A percentile compares a stretch with the other conserved stretches of the same genome.
These are phyloP conservation scores for Eupithecia centaureata DNA, from an alignment of 2,888 invertebrate species.

Conservation along the genomic window DNA sequence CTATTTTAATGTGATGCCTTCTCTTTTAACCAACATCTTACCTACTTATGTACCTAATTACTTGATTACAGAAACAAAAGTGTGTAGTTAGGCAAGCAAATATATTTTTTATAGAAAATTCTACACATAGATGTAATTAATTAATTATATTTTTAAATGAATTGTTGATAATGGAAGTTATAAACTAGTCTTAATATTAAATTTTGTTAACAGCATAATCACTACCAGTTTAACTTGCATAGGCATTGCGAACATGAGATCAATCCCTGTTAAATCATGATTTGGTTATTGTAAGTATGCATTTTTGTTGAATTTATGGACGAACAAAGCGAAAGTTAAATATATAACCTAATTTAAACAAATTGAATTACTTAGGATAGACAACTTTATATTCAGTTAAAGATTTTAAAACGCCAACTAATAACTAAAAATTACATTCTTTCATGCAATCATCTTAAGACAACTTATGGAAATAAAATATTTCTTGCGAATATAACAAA, in stretches of 20 bases:
- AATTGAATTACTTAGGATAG: neutral
- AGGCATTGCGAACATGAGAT: slow-evolving; percentile 27
- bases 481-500: slow-evolving; percentile 2
- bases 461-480: neutral
- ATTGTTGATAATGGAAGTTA: neutral
- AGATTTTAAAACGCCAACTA: neutral
- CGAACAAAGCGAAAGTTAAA: neutral
- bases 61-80: neutral
- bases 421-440: neutral
- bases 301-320: neutral
- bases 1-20: neutral
- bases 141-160: neutral
- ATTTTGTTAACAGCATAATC: slow-evolving; percentile 2
- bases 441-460: slow-evolving; percentile 6
- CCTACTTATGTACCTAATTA: neutral
- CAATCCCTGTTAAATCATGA: slow-evolving; percentile 15
- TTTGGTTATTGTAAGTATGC: neutral
- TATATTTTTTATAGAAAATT: slow-evolving; percentile 6
- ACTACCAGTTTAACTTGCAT: slow-evolving; percentile 6
- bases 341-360: neutral
- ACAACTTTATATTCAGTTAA: neutral
- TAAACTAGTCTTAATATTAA: neutral
- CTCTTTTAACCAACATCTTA: neutral
- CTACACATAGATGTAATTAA: slow-evolving; percentile 3
- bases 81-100: neutral